Percentiles rank a stretch among this genome's conserved stretches.
These are phyloP conservation scores for Morbakka virulenta DNA, from an alignment of 30 jellyfish, hydroid and myxozoan species.

Conservation along the genomic window DNA sequence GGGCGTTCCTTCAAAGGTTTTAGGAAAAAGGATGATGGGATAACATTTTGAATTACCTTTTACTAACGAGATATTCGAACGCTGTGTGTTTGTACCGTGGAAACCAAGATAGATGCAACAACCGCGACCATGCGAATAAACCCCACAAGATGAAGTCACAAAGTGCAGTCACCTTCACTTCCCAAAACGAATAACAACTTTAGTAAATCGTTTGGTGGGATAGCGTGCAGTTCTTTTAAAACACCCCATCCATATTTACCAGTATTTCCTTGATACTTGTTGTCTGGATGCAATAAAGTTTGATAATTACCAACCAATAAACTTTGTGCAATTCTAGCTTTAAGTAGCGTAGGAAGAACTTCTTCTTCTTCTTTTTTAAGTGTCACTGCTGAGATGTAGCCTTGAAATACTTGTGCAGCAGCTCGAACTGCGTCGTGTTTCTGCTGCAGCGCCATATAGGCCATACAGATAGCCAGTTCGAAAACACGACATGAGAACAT, in stretches of 20 bases:
- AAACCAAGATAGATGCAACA: too few relatives aligned
- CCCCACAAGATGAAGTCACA: too few relatives aligned
- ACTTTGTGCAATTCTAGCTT: slow-evolving; percentile 20
- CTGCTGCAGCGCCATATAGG: slow-evolving; percentile 11
- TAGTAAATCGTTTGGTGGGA: too few relatives aligned
- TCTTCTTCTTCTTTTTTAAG: not conserved
- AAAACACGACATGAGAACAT: slow-evolving; percentile 13
- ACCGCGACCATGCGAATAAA: too few relatives aligned
- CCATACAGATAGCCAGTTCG: slow-evolving; percentile 47
- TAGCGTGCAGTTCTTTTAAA: slow-evolving; percentile 14
- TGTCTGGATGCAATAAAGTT: slow-evolving; percentile 1
- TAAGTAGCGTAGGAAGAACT: slow-evolving; percentile 2
- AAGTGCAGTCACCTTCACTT: too few relatives aligned
- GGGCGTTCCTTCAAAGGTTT: too few relatives aligned
- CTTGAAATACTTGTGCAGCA: slow-evolving; percentile 8
- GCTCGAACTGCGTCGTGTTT: not conserved
- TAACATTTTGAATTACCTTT: too few relatives aligned
- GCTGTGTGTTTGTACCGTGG: too few relatives aligned
- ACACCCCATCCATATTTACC: slow-evolving; percentile 24
- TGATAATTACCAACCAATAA: slow-evolving; percentile 33
- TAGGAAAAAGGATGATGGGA: too few relatives aligned
- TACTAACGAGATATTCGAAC: too few relatives aligned
- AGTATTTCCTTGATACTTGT: slow-evolving; percentile 11
- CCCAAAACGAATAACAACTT: too few relatives aligned
- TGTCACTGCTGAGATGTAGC: not conserved